Conservation (phyloP, 2,113 vertebrate genomes). For the Proterorhinus semilunaris region DNA sequence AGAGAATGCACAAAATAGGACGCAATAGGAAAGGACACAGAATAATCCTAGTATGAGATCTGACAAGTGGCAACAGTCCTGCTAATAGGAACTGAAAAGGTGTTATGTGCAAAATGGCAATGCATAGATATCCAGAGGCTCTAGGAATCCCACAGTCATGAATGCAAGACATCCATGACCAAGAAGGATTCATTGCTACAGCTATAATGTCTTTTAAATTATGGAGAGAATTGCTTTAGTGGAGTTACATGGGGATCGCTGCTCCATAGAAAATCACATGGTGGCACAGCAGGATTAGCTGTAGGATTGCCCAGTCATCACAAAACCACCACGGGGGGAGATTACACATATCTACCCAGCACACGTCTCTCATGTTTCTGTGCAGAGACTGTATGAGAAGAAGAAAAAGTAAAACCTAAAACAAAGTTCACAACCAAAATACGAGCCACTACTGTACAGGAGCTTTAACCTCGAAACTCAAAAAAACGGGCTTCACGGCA, state of each 20-base stretch:
- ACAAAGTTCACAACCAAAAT: conserved; percentile 21
- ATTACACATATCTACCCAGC: conserved; percentile 43
- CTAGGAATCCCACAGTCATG: neutral
- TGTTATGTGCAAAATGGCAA: conserved; percentile 5
- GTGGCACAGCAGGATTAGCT: conserved; percentile 50
- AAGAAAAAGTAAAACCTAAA: conserved; percentile 7
- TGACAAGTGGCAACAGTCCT: conserved; percentile 30
- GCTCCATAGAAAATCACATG: conserved; percentile 45
- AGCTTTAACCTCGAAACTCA: conserved; percentile 14
- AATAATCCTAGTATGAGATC: conserved; percentile 13
- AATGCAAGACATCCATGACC: neutral
- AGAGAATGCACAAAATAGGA: conserved; percentile 1
- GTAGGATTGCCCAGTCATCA: conserved; percentile 47
- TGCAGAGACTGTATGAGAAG: conserved; percentile 12
- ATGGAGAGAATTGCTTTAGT: conserved; percentile 30
- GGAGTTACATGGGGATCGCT: conserved; percentile 21
- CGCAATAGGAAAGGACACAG: neutral
- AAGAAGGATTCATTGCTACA: conserved; percentile 11
- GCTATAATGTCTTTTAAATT: conserved; percentile 21
- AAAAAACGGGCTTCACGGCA: conserved; percentile 24
- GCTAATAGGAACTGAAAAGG: conserved; percentile 6
- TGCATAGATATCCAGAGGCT: neutral
- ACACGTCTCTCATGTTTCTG: conserved; percentile 44
- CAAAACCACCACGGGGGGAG: conserved; percentile 49
- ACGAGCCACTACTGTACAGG: conserved; percentile 8